A percentile compares a stretch with the other conserved stretches of the same genome.
Evolutionary conservation across 2,888 invertebrate species (phyloP).

Genomic region (Drosophila diplacantha): DNA sequence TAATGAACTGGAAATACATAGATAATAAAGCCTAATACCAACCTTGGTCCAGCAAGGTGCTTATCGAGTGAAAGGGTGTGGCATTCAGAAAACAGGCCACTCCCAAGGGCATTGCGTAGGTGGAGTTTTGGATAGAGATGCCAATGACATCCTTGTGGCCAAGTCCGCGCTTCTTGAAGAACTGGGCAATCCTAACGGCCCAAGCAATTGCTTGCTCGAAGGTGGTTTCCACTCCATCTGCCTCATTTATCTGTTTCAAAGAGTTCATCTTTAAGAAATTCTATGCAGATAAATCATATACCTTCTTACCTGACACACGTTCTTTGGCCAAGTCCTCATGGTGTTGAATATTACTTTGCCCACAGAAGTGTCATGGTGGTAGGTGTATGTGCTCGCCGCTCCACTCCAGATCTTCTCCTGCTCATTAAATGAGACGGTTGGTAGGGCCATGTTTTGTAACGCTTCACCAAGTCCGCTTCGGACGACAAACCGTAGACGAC

Average conservation of each 20-base stretch:
- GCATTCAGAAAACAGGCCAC: conserved; percentile 57
- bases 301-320: conserved; percentile 42
- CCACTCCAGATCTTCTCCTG: conserved; percentile 41
- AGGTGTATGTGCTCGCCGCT: conserved; percentile 11
- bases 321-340: conserved; percentile 45
- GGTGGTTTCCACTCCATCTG: conserved; percentile 43
- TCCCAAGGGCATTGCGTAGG: conserved; percentile 55
- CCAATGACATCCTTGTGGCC: conserved; percentile 60
- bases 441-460: not conserved
- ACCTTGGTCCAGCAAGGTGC: conserved; percentile 52
- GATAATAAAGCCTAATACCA: not conserved
- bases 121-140: conserved; percentile 56
- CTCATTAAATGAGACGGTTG: conserved; percentile 10
- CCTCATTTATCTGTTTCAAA: conserved; percentile 45
- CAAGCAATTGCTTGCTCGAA: conserved; percentile 42
- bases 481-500: not conserved
- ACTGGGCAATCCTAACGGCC: conserved; percentile 53
- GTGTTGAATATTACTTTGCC: conserved; percentile 39
- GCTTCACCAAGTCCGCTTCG: not conserved
- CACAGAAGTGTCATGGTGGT: conserved; percentile 31
- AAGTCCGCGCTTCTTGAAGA: conserved; percentile 45
- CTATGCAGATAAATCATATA: not conserved
- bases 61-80: conserved; percentile 61
- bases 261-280: not conserved
- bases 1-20: not conserved